phyloP scores from a whole-genome alignment of 2,888 invertebrate genomes.

The Lepetodrilus schrolli region DNA sequence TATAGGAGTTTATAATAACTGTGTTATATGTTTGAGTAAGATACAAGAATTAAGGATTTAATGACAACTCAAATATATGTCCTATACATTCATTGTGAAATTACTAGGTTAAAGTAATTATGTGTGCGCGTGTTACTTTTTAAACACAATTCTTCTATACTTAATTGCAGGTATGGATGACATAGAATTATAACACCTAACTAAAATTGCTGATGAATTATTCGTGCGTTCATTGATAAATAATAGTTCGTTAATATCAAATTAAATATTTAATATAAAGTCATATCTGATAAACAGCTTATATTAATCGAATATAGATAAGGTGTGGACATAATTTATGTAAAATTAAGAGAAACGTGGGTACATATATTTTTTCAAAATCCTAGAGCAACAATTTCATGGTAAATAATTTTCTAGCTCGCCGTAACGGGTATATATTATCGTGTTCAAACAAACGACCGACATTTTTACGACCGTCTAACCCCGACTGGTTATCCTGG shows the following conservation, averaged over 20 bases:
- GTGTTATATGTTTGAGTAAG: no score
- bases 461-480: background rate
- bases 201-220: no score
- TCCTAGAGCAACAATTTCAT: background rate
- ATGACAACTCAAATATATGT: no score
- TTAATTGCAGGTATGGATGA: no score
- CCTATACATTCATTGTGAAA: no score
- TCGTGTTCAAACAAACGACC: background rate
- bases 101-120: no score
- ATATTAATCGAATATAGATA: background rate
- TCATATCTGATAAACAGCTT: background rate
- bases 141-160: no score
- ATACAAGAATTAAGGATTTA: no score
- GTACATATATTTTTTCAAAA: background rate
- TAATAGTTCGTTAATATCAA: background rate
- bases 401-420: background rate
- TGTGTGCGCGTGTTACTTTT: no score
- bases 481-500: background rate
- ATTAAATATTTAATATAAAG: background rate
- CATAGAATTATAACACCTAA: no score
- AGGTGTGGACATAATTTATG: background rate
- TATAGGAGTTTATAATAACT: no score
- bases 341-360: background rate
- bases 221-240: no score
- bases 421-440: background rate